A percentile compares a stretch with the other conserved stretches of the same genome.
Conservation (phyloP, 2,888 invertebrate genomes). For the Ptychoptera albimana region DNA sequence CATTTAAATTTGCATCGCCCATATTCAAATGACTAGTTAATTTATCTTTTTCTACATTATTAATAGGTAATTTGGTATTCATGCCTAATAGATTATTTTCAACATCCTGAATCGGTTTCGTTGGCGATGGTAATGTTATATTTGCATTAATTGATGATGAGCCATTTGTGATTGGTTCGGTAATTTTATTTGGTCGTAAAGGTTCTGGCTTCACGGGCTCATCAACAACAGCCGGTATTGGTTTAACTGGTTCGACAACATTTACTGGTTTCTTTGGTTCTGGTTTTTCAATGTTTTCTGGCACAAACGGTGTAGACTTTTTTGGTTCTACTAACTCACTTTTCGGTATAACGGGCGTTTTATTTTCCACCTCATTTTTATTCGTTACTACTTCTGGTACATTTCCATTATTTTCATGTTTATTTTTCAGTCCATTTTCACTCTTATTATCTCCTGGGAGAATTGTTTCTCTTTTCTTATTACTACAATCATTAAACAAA, state of each 20-base stretch:
- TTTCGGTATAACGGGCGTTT: neutral
- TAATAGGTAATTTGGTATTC: no score
- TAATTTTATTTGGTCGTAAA: conserved; percentile 3
- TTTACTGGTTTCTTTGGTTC: no score
- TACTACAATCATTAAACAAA: conserved; percentile 20
- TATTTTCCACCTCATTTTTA: no score
- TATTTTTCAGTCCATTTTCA: no score
- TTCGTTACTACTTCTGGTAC: no score
- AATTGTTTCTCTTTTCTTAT: conserved; percentile 13
- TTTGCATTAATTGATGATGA: conserved; percentile 13
- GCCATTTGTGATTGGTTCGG: no score
- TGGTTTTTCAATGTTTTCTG: no score
- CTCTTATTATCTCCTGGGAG: no score
- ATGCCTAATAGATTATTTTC: no score
- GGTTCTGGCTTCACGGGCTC: neutral
- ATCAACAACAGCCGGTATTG: neutral
- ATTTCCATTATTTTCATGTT: no score
- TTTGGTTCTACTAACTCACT: neutral
- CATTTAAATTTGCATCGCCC: conserved; percentile 15
- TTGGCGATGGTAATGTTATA: neutral
- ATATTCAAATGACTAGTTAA: conserved; percentile 12
- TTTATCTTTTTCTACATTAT: no score
- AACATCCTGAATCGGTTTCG: neutral
- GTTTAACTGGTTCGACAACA: neutral
- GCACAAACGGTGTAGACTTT: neutral